Base-by-base conservation (phyloP, 2,888 invertebrate genomes). In the Cynaeus angustus region DNA sequence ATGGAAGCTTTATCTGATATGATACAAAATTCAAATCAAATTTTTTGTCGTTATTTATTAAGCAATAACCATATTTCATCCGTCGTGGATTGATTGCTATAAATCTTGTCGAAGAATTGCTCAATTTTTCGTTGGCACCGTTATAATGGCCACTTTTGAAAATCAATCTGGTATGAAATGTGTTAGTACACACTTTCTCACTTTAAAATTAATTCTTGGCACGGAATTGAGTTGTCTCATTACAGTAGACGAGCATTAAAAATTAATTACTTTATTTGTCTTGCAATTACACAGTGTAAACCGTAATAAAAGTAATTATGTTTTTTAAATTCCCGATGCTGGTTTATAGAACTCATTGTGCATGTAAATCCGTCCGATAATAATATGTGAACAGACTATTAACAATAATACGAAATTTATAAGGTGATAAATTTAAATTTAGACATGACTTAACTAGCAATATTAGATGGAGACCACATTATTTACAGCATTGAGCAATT, bases 1-100 rank as follows among this genome's bases (percentile, higher is more conserved):
- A 62, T 64, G 43, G 53, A 53, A 64, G 26, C 33, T 43, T 65
- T 65, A 65, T 65, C 65, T 65, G 65, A 65, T 65, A 50, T 65
- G 45, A 65, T 53, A 53, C 43, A 7, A 55, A 65, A 65, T 65
- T 65, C 43, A 65, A 65, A 65, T 65, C 65, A 53, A 55, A 61
- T 61, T 61, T 21, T 61, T 61, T 61, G 37, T 61, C 37, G 37
- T 61, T 61, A 61, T 61, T 61, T 61, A 37, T 61, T 48, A 45
- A 33, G 53, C 53, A 30, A 45, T 53, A 55, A 21, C 65, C 43
- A 65, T 65, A 53, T 65, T 53, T 65, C 65, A 53, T 53, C 33
- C 30, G 52, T 45, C 12, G 58, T 14, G 33, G 65, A 65, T 53
- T 65, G 43, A 65, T 65, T 21, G 33, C 50, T 45, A 61, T 61